These are phyloP conservation scores for Pseudomyrmex pallidus DNA, from an alignment of 1,140 invertebrate species.

Conservation along the genomic window DNA sequence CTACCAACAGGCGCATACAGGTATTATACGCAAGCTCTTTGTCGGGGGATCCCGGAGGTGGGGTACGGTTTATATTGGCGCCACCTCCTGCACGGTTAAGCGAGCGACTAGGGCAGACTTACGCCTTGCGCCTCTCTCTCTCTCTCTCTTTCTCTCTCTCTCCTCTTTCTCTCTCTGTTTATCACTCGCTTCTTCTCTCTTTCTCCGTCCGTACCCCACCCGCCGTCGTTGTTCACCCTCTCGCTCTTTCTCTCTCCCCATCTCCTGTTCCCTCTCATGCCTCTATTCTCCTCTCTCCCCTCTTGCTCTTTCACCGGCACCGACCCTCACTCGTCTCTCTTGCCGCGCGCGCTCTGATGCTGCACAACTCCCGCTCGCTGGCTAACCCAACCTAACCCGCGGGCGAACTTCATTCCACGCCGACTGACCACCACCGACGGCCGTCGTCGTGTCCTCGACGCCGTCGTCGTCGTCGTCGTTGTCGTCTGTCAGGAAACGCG, in stretches of 20 bases:
- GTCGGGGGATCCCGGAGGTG: constrained; percentile 73
- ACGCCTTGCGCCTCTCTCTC: constrained; percentile 79
- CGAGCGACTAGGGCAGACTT: constrained; percentile 83
- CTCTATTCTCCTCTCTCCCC: constrained; percentile 47
- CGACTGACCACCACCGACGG: constrained; percentile 85
- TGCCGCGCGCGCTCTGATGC: constrained; percentile 77
- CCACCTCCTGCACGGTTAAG: constrained; percentile 83
- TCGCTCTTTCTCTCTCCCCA: constrained; percentile 42
- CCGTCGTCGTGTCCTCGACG: constrained; percentile 79
- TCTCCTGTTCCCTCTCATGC: constrained; percentile 64
- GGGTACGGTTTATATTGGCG: constrained; percentile 83
- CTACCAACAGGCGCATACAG: constrained; percentile 75
- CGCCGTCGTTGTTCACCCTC: neutral
- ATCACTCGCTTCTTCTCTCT: neutral
- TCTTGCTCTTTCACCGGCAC: constrained; percentile 69
- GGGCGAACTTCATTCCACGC: constrained; percentile 84
- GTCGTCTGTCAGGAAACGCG: constrained; percentile 64
- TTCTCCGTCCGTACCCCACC: constrained; percentile 7
- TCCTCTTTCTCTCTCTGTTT: constrained; percentile 27
- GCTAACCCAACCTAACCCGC: constrained; percentile 84
- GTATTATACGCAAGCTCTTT: constrained; percentile 81
- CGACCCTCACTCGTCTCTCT: constrained; percentile 66
- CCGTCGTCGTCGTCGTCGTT: constrained; percentile 56
- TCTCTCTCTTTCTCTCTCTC: no score
- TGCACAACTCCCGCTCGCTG: constrained; percentile 79